Evolutionary conservation across 2,797 vertebrate species (phyloP).

Genomic region (Carcharodon carcharias): DNA sequence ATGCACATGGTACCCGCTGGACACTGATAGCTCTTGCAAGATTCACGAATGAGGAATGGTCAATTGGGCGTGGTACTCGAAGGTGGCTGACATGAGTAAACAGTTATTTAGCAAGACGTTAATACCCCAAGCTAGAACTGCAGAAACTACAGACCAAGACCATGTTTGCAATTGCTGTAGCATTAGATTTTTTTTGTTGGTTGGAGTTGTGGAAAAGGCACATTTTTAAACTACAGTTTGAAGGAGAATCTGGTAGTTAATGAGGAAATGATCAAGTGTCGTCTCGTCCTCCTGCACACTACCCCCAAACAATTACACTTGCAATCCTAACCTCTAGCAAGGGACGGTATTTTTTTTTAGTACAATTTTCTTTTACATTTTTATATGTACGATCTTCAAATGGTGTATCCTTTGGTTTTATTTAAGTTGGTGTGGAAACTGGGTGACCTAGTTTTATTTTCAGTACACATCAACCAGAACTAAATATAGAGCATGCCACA

Average conservation of each 20-base stretch:
- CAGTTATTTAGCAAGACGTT: neutral
- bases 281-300: neutral
- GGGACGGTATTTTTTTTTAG: neutral
- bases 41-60: neutral
- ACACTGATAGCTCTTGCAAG: neutral
- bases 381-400: neutral
- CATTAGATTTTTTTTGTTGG: neutral
- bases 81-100: neutral
- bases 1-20: neutral
- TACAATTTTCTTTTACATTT: neutral
- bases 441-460: conserved; percentile 33
- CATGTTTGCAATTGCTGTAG: neutral
- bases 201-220: neutral
- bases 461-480: conserved; percentile 26
- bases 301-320: neutral
- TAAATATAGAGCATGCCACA: neutral
- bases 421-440: conserved; percentile 22
- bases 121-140: neutral
- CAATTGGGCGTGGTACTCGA: too few species aligned
- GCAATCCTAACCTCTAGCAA: neutral
- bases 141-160: neutral
- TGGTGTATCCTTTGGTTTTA: neutral
- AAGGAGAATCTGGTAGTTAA: neutral
- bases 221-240: neutral
- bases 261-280: too few species aligned